Evolutionary conservation across 2,113 vertebrate species (phyloP), one percentile per base, ranked within the genome.

Genomic region (Mohoua ochrocephala): DNA sequence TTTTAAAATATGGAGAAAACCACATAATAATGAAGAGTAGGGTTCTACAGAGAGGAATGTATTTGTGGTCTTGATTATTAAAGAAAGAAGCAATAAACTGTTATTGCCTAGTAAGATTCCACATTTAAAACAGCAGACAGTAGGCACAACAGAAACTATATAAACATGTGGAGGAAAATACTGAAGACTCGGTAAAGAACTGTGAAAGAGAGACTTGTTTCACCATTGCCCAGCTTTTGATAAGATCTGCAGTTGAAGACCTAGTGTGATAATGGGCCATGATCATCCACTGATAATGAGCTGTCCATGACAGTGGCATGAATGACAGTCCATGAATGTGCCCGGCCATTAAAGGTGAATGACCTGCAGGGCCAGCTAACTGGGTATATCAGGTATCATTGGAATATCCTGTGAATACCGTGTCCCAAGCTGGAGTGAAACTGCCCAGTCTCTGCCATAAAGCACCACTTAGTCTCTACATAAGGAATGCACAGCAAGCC

Each of bases 321-420:
- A n/a, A n/a, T n/a, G n/a, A n/a, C n/a, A n/a, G n/a, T n/a, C n/a
- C n/a, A 24, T 28, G 49, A 28, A 54, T 33, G 41, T 39, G 41
- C 28, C 41, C 28, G 1, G 2, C 41, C 53, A 5, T 39, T 39
- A 13, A 23, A 39, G 49, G 59, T 7, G 28, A 19, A 20, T 28
- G 41, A 54, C 37, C 23, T n/a, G 69, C 42, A 39, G 28, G 69
- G 22, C 18, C 59, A 65, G 24, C 23, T 74, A 19, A 41, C 18
- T 15, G 11, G 42, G 28, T 56, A 6, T 26, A 33, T 17, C 31
- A 15, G 31, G 13, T 37, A 1, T 7, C 39, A 31, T 0, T 0
- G 49, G 33, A 54, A 23, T 28, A 56, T 30, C 50, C n/a, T 0
- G 2, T n/a, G n/a, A 56, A 47, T 23, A 15, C 10, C 0, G 0